Evolutionary conservation across 2,888 invertebrate genomes (phyloP).

Genomic region (Drosophila nr. perissopoda): DNA sequence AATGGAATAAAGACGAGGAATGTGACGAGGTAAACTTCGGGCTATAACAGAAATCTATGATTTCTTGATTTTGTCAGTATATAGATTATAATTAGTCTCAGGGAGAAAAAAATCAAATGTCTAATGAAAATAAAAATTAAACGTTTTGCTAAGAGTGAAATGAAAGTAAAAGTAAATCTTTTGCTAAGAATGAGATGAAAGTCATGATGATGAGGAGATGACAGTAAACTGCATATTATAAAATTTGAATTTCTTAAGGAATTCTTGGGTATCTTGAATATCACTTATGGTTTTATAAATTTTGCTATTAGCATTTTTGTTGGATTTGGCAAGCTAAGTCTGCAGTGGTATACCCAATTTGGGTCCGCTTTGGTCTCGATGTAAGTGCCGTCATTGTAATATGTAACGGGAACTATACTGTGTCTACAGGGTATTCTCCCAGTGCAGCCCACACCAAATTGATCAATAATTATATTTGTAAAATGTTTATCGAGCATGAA

Average conservation of each 20-base stretch:
- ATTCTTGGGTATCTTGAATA: not conserved
- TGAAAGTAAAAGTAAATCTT: not conserved
- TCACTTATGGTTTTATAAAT: not conserved
- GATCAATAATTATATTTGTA: slow-evolving; percentile 1
- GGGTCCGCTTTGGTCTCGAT: not conserved
- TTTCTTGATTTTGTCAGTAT: not conserved
- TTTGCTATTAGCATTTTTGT: not conserved
- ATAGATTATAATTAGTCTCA: not conserved
- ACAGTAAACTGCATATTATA: not conserved
- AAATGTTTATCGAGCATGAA: slow-evolving; percentile 2
- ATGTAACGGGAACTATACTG: no score
- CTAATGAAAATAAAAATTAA: not conserved
- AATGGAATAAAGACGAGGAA: not conserved
- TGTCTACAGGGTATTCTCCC: not conserved
- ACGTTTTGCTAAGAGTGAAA: not conserved
- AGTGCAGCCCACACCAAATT: not conserved
- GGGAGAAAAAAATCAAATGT: not conserved
- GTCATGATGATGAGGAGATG: not conserved
- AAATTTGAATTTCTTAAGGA: not conserved
- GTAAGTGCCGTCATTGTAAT: not conserved
- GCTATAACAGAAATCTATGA: not conserved
- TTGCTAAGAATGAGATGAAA: not conserved
- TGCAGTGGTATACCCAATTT: not conserved
- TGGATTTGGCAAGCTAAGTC: not conserved
- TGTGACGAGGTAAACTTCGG: not conserved